Evolutionary conservation across 2,888 invertebrate species (phyloP), one percentile per base, ranked within the genome.

Genomic region (Globia sparganii): DNA sequence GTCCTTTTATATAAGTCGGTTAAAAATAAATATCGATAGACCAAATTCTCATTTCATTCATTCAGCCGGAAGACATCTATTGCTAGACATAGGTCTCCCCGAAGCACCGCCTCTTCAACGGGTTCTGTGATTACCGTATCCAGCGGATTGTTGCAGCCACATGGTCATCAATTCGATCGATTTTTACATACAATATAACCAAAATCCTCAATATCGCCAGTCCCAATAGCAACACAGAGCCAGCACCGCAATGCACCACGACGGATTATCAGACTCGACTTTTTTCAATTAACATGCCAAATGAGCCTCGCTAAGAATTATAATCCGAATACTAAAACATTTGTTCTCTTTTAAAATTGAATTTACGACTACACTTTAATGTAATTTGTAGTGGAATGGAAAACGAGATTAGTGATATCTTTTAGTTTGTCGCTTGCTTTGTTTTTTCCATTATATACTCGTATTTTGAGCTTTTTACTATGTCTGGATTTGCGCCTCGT

Each of bases 211-310:
- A 70, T 86, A 77, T 90, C 94, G 91, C 84, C 77, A 28, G 74
- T 89, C 89, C 0, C 34, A 86, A 92, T 93, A 81, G 53, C 34
- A 77, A n/a, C 86, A n/a, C 4, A 88, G 86, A 88, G 81, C 91
- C 86, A 85, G 91, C 93, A 91, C 95, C 91, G 95, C 95, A 95
- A 91, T 95, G 95, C 95, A 95, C 93, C 92, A 91, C 91, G 91
- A 91, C 86, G 94, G 94, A 95, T 95, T 95, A 95, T 92, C 92
- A 92, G 91, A 87, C 90, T 90, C 90, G 88, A 91, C 91, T 94
- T 94, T 94, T 95, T 95, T 94, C 93, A 94, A 95, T 95, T 94
- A 95, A 94, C 92, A 92, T 92, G 88, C 92, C 90, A 92, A 94
- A 94, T 93, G 91, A 92, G 89, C 79, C 90, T 87, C 78, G 87